These are phyloP conservation scores for Aporophyla nigra DNA, from an alignment of 2,888 invertebrate genomes.

Conservation along the genomic window DNA sequence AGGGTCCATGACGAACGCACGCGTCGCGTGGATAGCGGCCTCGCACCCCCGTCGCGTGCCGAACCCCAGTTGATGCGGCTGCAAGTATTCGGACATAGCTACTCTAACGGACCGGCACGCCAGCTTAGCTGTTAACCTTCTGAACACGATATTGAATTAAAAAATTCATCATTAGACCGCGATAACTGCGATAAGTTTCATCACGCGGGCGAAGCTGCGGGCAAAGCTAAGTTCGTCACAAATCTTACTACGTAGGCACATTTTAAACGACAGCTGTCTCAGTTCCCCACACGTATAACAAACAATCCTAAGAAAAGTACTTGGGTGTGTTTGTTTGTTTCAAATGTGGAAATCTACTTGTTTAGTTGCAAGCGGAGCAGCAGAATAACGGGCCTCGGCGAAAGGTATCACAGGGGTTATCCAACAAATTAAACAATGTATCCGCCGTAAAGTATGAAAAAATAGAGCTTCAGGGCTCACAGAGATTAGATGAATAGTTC, in stretches of 20 bases:
- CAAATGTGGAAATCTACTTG: conserved; percentile 63
- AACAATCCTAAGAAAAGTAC: conserved; percentile 30
- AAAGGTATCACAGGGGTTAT: conserved; percentile 68
- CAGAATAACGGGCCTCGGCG: conserved; percentile 60
- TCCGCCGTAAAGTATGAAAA: conserved; percentile 36
- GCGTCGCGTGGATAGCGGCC: too few relatives aligned
- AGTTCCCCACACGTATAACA: conserved; percentile 33
- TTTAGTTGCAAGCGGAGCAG: conserved; percentile 71
- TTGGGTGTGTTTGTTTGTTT: conserved; percentile 54
- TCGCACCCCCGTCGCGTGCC: too few relatives aligned
- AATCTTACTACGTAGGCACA: conserved; percentile 42
- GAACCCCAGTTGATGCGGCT: too few relatives aligned
- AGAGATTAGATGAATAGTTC: conserved; percentile 64
- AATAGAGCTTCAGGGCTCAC: conserved; percentile 9
- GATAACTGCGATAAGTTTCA: background rate
- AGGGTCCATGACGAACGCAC: too few relatives aligned
- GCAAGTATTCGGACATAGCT: too few relatives aligned
- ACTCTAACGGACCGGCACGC: too few relatives aligned
- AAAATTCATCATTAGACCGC: too few relatives aligned
- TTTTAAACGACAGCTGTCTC: conserved; percentile 54
- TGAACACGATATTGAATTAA: too few relatives aligned
- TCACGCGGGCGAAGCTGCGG: conserved; percentile 45
- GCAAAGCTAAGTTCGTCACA: conserved; percentile 28
- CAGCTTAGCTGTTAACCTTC: too few relatives aligned
- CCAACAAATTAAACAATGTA: conserved; percentile 34